Conservation (phyloP, 1,140 invertebrate species). For the Drosophila neocordata region DNA sequence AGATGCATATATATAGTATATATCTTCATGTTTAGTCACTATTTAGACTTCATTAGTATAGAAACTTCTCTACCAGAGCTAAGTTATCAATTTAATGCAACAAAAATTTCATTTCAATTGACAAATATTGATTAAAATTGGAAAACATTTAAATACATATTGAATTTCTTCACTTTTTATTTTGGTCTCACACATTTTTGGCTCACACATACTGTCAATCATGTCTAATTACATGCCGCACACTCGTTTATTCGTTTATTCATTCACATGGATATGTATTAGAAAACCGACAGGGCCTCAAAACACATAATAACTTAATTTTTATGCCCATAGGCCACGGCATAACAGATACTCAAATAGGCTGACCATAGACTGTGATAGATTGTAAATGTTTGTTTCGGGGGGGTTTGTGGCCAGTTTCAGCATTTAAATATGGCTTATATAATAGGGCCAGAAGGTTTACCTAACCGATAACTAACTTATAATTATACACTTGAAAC, state of each 20-base stretch:
- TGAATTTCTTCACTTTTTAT: slow-evolving; percentile 19
- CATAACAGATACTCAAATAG: slow-evolving; percentile 31
- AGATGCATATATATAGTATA: too few relatives aligned
- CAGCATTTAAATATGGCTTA: slow-evolving; percentile 70
- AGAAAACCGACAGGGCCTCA: slow-evolving; percentile 13
- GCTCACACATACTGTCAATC: slow-evolving; percentile 45
- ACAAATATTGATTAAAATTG: too few relatives aligned
- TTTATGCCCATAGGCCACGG: slow-evolving; percentile 61
- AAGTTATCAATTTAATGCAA: too few relatives aligned
- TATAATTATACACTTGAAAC: slow-evolving; percentile 70
- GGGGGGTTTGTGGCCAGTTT: slow-evolving; percentile 20
- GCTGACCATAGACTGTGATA: slow-evolving; percentile 18
- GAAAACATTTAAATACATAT: neutral
- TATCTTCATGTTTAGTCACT: too few relatives aligned
- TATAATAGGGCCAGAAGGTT: slow-evolving; percentile 54
- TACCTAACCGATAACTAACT: slow-evolving; percentile 71
- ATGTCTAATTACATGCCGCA: slow-evolving; percentile 49
- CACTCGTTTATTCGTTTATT: slow-evolving; percentile 14
- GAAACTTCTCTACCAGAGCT: too few relatives aligned
- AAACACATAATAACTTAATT: slow-evolving; percentile 72
- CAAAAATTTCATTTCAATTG: too few relatives aligned
- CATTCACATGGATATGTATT: neutral
- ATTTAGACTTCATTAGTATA: too few relatives aligned
- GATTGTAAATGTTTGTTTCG: neutral
- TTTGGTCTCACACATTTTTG: slow-evolving; percentile 23